Conservation (phyloP, 1,140 invertebrate species). For the Aphaenogaster floridana region DNA sequence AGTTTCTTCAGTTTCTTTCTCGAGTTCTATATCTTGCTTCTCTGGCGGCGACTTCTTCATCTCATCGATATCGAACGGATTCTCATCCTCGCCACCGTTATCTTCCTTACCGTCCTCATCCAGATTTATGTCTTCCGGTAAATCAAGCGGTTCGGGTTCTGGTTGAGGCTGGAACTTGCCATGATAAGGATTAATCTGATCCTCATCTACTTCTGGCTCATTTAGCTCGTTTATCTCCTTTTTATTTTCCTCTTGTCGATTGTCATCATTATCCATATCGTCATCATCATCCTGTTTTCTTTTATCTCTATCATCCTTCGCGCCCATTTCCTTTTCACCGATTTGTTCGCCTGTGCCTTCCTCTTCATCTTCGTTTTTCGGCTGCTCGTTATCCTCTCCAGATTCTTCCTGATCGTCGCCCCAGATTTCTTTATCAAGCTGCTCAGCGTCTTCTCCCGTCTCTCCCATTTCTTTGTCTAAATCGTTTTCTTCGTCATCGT, state of each 20-base stretch:
- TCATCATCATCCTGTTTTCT: slow-evolving; percentile 87
- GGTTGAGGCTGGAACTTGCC: slow-evolving; percentile 91
- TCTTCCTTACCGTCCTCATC: slow-evolving; percentile 89
- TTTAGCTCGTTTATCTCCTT: slow-evolving; percentile 93
- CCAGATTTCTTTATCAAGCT: slow-evolving; percentile 95
- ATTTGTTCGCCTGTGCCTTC: slow-evolving; percentile 88
- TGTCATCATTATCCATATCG: slow-evolving; percentile 82
- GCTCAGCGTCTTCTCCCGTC: slow-evolving; percentile 93
- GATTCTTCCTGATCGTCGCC: slow-evolving; percentile 93
- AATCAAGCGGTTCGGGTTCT: slow-evolving; percentile 94
- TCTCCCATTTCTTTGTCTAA: slow-evolving; percentile 98
- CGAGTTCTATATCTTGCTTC: slow-evolving; percentile 79
- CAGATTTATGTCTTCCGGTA: slow-evolving; percentile 95
- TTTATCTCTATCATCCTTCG: slow-evolving; percentile 90
- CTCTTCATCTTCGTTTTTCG: slow-evolving; percentile 87
- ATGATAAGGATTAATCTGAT: slow-evolving; percentile 95
- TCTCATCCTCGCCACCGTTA: slow-evolving; percentile 90
- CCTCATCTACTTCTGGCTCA: slow-evolving; percentile 92
- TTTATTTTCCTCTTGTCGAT: slow-evolving; percentile 87
- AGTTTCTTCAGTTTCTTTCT: slow-evolving; percentile 71
- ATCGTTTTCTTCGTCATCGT: slow-evolving; percentile 91
- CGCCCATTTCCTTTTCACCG: slow-evolving; percentile 88
- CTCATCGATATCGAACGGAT: slow-evolving; percentile 94
- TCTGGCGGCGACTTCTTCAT: slow-evolving; percentile 88
- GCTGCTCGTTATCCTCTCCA: slow-evolving; percentile 88